phyloP scores from a whole-genome alignment of 1,140 invertebrate species.

The Maconellicoccus hirsutus region DNA sequence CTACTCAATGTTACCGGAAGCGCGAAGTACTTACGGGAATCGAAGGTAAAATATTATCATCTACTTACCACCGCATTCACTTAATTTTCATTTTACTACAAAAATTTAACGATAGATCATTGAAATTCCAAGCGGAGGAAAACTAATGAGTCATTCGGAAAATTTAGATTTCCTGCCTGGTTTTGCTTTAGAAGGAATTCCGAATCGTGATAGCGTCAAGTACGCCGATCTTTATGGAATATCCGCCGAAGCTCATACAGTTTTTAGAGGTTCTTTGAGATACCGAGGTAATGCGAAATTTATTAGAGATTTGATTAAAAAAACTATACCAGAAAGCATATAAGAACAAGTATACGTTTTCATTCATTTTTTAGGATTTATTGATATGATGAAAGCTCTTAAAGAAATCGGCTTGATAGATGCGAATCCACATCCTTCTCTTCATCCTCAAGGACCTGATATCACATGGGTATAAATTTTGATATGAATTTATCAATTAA shows the following conservation, averaged over 20 bases:
- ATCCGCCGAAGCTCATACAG: conserved; percentile 64
- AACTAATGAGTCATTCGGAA: conserved; percentile 65
- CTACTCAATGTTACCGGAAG: conserved; percentile 76
- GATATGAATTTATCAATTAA: background rate
- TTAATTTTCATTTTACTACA: background rate
- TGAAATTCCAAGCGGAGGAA: conserved; percentile 74
- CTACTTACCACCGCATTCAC: background rate
- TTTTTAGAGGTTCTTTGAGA: conserved; percentile 82
- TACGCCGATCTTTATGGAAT: conserved; percentile 83
- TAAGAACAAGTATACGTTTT: conserved; percentile 2
- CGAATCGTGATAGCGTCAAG: conserved; percentile 86
- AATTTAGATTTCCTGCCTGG: conserved; percentile 86
- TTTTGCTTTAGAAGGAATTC: conserved; percentile 90
- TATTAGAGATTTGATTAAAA: background rate
- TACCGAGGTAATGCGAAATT: conserved; percentile 46
- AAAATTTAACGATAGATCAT: conserved; percentile 48
- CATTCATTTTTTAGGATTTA: conserved; percentile 54
- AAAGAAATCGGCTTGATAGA: conserved; percentile 81
- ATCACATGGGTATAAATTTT: conserved; percentile 85
- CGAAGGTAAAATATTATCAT: conserved; percentile 46
- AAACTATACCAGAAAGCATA: no score
- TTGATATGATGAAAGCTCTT: conserved; percentile 72
- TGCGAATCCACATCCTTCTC: conserved; percentile 64
- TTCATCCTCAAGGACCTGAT: conserved; percentile 90
- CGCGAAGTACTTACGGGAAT: conserved; percentile 77